Conservation (phyloP, 2,113 vertebrate genomes). For the Martes martes region DNA sequence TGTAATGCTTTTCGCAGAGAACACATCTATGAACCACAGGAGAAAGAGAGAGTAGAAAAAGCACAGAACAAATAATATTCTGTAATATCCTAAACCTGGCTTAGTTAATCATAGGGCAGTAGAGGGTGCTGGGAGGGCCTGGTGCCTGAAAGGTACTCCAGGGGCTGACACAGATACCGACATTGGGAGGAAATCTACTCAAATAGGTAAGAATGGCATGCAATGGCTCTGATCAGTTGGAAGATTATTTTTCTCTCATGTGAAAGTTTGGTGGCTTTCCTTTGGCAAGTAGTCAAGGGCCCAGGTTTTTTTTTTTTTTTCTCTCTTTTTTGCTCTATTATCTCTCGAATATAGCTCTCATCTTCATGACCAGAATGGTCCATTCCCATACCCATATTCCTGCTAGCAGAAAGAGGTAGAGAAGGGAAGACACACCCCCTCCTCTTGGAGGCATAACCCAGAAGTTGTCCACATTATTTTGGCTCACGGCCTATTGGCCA, state of each 20-base stretch:
- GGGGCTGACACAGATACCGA: background rate
- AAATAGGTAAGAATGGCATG: background rate
- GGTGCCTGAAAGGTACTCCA: background rate
- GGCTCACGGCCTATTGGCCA: background rate
- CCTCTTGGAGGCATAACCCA: background rate
- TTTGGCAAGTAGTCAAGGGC: background rate
- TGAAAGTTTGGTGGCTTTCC: background rate
- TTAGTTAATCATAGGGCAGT: background rate
- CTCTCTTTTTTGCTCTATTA: background rate
- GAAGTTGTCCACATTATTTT: background rate
- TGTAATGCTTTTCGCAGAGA: background rate
- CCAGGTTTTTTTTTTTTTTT: background rate
- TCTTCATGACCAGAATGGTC: background rate
- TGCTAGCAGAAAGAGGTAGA: background rate
- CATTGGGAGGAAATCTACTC: background rate
- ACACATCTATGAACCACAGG: background rate
- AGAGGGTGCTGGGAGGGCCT: background rate
- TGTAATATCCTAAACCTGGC: background rate
- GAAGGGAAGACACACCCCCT: background rate
- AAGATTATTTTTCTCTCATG: background rate
- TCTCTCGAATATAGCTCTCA: background rate
- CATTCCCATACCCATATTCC: background rate
- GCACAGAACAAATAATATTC: conserved; percentile 11
- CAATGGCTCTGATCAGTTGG: background rate
- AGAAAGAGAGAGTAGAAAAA: background rate